Evolutionary conservation across 2,888 invertebrate species (phyloP).

Genomic region (Gerosis bhagava): DNA sequence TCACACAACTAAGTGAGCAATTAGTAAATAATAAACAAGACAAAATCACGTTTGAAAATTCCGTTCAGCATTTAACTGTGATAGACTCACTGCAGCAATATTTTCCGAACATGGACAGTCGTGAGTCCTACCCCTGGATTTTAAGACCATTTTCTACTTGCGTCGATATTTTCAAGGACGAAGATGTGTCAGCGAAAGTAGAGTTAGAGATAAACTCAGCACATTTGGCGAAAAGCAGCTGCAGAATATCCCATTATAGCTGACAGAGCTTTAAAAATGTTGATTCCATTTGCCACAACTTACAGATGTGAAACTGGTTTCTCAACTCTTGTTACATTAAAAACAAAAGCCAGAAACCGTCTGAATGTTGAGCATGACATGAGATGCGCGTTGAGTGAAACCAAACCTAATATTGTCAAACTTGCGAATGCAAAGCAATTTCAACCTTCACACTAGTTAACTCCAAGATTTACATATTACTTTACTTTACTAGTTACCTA

Average conservation of each 20-base stretch:
- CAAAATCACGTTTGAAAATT: slow-evolving; percentile 35
- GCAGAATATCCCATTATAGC: slow-evolving; percentile 33
- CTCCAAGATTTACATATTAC: too few species aligned
- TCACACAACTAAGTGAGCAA: slow-evolving; percentile 36
- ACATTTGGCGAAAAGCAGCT: slow-evolving; percentile 32
- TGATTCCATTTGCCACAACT: slow-evolving; percentile 32
- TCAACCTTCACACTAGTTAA: slow-evolving; percentile 2
- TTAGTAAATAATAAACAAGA: slow-evolving; percentile 28
- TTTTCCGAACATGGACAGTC: slow-evolving; percentile 35
- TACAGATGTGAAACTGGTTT: slow-evolving; percentile 32
- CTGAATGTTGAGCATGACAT: slow-evolving; percentile 30
- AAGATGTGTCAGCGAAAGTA: slow-evolving; percentile 27
- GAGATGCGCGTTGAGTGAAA: slow-evolving; percentile 20
- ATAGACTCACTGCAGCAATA: slow-evolving; percentile 33
- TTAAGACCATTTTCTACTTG: slow-evolving; percentile 30
- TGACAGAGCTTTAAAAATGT: slow-evolving; percentile 35
- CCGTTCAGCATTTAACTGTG: slow-evolving; percentile 34
- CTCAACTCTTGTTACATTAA: slow-evolving; percentile 29
- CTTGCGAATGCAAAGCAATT: slow-evolving; percentile 24
- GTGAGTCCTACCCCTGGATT: slow-evolving; percentile 30
- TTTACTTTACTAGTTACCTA: too few species aligned
- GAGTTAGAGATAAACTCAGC: slow-evolving; percentile 30
- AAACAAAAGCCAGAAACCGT: slow-evolving; percentile 29
- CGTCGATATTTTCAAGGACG: slow-evolving; percentile 22
- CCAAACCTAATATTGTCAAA: slow-evolving; percentile 23